These are phyloP conservation scores for Abrostola triplasia DNA, from an alignment of 2,888 invertebrate species.

Conservation along the genomic window DNA sequence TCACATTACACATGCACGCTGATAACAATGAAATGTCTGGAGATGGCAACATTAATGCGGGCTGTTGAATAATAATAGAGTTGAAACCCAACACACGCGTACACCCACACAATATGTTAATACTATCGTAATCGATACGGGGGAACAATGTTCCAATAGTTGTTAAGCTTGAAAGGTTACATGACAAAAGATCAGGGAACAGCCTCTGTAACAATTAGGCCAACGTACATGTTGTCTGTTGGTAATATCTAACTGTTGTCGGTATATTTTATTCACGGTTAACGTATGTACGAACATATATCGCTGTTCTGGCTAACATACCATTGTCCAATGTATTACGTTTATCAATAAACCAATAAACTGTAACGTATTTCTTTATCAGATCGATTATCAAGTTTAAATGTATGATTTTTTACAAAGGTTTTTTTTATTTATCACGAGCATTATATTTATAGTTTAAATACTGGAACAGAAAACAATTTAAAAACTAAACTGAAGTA, in stretches of 20 bases:
- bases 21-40: constrained; percentile 65
- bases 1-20: constrained; percentile 66
- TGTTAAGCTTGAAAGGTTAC: constrained; percentile 18
- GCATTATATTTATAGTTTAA: too few relatives aligned
- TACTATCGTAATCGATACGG: constrained; percentile 33
- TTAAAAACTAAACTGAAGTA: too few relatives aligned
- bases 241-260: background rate
- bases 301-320: too few relatives aligned
- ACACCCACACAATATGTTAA: constrained; percentile 39
- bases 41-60: constrained; percentile 70
- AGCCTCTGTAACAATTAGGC: constrained; percentile 7
- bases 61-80: constrained; percentile 55
- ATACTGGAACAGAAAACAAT: too few relatives aligned
- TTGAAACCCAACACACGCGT: constrained; percentile 18
- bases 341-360: too few relatives aligned
- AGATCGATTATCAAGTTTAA: too few relatives aligned
- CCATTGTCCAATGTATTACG: too few relatives aligned
- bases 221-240: background rate
- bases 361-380: too few relatives aligned
- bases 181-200: constrained; percentile 17
- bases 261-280: background rate
- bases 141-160: constrained; percentile 14
- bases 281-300: too few relatives aligned
- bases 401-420: too few relatives aligned
- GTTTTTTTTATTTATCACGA: too few relatives aligned